Conservation (phyloP, 2,113 vertebrate species). For the Bolborhynchus lineola region DNA sequence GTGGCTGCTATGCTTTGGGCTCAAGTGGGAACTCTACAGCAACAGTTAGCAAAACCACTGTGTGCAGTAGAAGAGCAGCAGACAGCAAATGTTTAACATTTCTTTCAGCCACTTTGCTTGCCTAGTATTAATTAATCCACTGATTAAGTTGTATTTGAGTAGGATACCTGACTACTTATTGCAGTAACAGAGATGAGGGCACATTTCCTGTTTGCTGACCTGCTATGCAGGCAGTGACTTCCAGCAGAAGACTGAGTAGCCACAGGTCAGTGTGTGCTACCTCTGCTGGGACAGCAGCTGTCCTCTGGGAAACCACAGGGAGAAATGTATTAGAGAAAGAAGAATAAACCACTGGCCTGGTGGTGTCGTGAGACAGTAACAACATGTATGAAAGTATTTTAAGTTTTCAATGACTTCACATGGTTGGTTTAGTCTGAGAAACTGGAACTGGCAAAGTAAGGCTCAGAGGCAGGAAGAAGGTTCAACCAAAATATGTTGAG, state of each 20-base stretch:
- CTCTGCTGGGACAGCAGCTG: background rate
- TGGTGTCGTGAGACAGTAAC: background rate
- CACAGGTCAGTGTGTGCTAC: background rate
- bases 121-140: background rate
- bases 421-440: background rate
- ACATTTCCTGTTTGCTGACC: background rate
- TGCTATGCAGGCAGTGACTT: background rate
- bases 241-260: background rate
- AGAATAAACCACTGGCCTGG: background rate
- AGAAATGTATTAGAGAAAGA: background rate
- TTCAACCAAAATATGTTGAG: background rate
- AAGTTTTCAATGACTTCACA: background rate
- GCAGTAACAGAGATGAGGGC: background rate
- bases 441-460: background rate
- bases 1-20: background rate
- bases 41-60: background rate
- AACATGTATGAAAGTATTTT: background rate
- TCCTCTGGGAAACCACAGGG: background rate
- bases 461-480: background rate
- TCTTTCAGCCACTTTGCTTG: background rate
- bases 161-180: background rate
- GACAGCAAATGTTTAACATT: background rate
- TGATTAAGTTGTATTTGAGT: background rate
- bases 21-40: background rate
- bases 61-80: background rate